A percentile compares a stretch with the other conserved stretches of the same genome.
Conservation (phyloP, 1,140 invertebrate species). For the Lerema accius region DNA sequence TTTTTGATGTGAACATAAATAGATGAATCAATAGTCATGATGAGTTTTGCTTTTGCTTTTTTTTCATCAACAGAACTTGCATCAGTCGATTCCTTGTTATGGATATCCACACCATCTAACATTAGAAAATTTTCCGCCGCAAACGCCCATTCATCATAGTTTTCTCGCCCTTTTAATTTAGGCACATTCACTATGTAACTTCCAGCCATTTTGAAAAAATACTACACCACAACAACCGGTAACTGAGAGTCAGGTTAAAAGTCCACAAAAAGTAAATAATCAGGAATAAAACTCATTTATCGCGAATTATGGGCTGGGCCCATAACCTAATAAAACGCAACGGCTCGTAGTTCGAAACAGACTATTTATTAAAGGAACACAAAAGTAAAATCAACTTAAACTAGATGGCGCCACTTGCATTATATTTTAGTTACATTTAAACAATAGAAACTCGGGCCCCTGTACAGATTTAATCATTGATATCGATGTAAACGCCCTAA, state of each 20-base stretch:
- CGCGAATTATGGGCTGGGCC: background rate
- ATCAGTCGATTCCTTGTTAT: background rate
- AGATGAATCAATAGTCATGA: conserved; percentile 54
- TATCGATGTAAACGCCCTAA: background rate
- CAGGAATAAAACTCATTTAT: no score
- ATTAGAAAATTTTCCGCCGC: background rate
- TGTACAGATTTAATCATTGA: background rate
- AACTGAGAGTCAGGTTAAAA: no score
- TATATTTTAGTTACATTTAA: no score
- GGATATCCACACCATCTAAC: background rate
- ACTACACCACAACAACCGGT: no score
- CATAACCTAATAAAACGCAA: conserved; percentile 1
- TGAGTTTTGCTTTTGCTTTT: conserved; percentile 54
- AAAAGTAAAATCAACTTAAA: no score
- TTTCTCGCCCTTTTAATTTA: background rate
- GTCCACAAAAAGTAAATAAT: no score
- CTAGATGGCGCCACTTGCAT: no score
- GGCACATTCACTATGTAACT: background rate
- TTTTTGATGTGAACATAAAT: conserved; percentile 56
- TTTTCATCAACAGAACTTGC: background rate
- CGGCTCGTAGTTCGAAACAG: no score
- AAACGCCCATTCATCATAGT: background rate
- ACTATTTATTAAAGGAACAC: no score
- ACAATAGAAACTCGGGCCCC: background rate
- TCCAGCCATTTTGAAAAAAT: no score